Evolutionary conservation across 2,888 invertebrate species (phyloP), one percentile per base, ranked within the genome.

Genomic region (Coleophora flavipennella): DNA sequence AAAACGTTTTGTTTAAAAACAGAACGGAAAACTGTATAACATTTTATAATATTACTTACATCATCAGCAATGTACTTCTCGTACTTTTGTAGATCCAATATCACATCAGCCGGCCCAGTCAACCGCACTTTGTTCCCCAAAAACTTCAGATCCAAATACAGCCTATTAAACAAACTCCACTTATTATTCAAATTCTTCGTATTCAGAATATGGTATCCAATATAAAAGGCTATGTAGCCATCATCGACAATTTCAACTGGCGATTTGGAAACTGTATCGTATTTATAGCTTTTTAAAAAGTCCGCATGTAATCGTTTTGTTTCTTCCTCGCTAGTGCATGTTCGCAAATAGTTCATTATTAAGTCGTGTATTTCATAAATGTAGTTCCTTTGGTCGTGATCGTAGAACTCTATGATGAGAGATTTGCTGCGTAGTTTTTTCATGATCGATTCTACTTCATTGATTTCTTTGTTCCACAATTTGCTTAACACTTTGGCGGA

Each of bases 361-460:
- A 92, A 71, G 57, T 91, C 90, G 57, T 92, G 92, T 34, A 92
- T 85, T 45, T 91, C 91, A 56, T 92, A 93, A 20, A 90, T 80
- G 49, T 90, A 90, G 43, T 84, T 87, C 34, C 84, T 77, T 37
- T 86, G 76, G 38, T 88, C 86, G 2, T 79, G 67, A 45, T 90
- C 90, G 61, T 89, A 91, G 38, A 85, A 86, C 49, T 87, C 87
- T 2, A 88, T 88, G 1, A 90, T 87, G 0, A 93, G 73, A 0
- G 91, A 91, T 59, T 91, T 92, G 45, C 88, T 87, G 31, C 87
- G 85, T 8, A 92, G 75, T 43, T 87, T 80, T 33, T 85, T 77
- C 88, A 92, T 90, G 8, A 88, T 86, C 2, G 87, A 80, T 51
- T 89, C 88, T 0, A 90, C 90, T 50, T 87, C 80, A 8, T 50